phyloP scores from a whole-genome alignment of 1,140 invertebrate species.

The Aphis gossypii region DNA sequence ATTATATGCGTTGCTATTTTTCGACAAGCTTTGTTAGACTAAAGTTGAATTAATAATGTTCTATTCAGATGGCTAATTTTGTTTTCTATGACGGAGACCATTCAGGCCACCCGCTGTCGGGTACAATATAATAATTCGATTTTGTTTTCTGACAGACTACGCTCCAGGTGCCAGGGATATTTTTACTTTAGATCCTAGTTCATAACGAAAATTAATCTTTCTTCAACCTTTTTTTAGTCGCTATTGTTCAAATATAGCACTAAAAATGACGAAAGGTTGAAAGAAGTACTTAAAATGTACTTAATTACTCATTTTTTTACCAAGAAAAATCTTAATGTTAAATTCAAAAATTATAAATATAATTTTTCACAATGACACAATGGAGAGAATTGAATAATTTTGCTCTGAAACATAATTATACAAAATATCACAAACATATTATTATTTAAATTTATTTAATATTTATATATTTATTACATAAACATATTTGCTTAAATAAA shows the following conservation, averaged over 20 bases:
- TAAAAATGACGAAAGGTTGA: neutral
- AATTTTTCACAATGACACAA: neutral
- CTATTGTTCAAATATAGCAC: slow-evolving; percentile 15
- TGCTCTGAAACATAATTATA: neutral
- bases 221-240: neutral
- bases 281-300: neutral
- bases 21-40: neutral
- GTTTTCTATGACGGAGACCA: neutral
- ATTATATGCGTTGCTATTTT: slow-evolving; percentile 2
- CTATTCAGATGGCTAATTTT: neutral
- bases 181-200: neutral
- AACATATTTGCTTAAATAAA: neutral
- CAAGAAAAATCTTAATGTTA: neutral
- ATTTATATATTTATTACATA: no score
- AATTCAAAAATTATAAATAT: neutral
- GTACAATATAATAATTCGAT: slow-evolving; percentile 6
- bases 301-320: neutral
- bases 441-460: neutral
- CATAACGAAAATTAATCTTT: neutral
- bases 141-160: slow-evolving; percentile 20
- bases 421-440: neutral
- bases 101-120: neutral
- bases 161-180: neutral
- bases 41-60: slow-evolving; percentile 19
- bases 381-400: neutral